These are phyloP conservation scores for Mormoops blainvillei DNA, from an alignment of 2,113 vertebrate species.

Conservation along the genomic window DNA sequence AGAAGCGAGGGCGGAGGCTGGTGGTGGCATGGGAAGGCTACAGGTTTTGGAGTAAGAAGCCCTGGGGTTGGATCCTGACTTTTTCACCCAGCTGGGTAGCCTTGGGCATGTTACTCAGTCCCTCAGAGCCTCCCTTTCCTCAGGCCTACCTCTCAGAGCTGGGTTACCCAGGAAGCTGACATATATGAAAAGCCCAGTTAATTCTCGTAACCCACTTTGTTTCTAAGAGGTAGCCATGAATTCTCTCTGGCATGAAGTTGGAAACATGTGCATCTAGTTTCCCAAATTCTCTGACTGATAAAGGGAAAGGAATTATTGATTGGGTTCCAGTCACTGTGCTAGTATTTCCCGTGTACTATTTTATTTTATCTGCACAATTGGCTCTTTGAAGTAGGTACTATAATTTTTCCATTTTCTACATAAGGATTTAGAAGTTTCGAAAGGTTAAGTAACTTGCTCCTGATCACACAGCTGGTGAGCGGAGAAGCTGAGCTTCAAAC, in stretches of 20 bases:
- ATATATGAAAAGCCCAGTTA: neutral
- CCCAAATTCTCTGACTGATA: neutral
- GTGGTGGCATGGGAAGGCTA: neutral
- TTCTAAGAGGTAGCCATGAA: neutral
- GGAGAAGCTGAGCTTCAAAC: neutral
- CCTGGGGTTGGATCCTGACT: neutral
- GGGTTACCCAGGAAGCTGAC: neutral
- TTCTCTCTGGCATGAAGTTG: neutral
- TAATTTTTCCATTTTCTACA: neutral
- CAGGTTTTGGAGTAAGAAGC: neutral
- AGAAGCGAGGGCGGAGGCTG: neutral
- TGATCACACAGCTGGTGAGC: slow-evolving; percentile 64
- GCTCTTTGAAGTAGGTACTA: neutral
- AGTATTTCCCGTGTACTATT: neutral
- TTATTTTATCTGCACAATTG: neutral
- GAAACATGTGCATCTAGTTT: neutral
- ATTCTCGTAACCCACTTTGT: neutral
- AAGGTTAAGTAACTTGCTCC: slow-evolving; percentile 37
- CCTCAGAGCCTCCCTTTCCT: neutral
- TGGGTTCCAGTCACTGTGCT: neutral
- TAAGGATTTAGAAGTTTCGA: neutral
- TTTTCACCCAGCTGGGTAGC: neutral
- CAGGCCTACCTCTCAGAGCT: neutral
- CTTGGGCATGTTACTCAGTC: neutral
- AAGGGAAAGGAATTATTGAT: neutral